Conservation (phyloP, 1,140 invertebrate species). For the Psix sp. region DNA sequence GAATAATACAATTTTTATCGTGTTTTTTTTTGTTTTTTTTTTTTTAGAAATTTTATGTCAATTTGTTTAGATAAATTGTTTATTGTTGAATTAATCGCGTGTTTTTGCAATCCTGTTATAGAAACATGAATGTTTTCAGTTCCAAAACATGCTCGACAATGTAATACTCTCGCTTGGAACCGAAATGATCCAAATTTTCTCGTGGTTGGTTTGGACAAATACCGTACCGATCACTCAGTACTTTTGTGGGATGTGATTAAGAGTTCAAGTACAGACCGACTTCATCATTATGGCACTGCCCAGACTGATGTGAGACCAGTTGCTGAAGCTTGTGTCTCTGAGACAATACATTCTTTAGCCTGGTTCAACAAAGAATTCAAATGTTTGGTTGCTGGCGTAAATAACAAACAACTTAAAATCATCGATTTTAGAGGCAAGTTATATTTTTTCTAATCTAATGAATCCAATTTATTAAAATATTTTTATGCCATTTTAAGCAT, state of each 20-base stretch:
- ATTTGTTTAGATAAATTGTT: too few species aligned
- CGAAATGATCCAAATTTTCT: slow-evolving; percentile 89
- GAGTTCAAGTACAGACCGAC: slow-evolving; percentile 70
- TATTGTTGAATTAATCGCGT: too few species aligned
- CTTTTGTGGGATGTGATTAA: slow-evolving; percentile 88
- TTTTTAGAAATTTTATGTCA: too few species aligned
- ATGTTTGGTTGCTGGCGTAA: slow-evolving; percentile 90
- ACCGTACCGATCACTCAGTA: slow-evolving; percentile 88
- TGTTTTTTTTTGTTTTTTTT: too few species aligned
- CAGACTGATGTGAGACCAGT: slow-evolving; percentile 78
- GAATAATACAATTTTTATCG: too few species aligned
- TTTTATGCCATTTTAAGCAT: background rate
- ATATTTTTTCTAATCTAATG: slow-evolving; percentile 3
- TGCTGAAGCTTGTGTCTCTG: slow-evolving; percentile 85
- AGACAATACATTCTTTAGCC: slow-evolving; percentile 88
- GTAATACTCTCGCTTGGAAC: slow-evolving; percentile 93
- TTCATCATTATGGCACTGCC: slow-evolving; percentile 64
- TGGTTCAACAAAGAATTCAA: slow-evolving; percentile 88
- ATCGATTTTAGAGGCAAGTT: slow-evolving; percentile 91
- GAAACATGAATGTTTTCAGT: too few species aligned
- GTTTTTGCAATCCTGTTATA: too few species aligned
- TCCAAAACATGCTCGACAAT: slow-evolving; percentile 87
- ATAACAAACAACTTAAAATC: slow-evolving; percentile 92
- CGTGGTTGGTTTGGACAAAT: slow-evolving; percentile 90
- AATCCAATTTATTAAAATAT: background rate